A percentile compares a stretch with the other conserved stretches of the same genome.
Conservation (phyloP, 1,140 invertebrate species). For the Anadara kagoshimensis region DNA sequence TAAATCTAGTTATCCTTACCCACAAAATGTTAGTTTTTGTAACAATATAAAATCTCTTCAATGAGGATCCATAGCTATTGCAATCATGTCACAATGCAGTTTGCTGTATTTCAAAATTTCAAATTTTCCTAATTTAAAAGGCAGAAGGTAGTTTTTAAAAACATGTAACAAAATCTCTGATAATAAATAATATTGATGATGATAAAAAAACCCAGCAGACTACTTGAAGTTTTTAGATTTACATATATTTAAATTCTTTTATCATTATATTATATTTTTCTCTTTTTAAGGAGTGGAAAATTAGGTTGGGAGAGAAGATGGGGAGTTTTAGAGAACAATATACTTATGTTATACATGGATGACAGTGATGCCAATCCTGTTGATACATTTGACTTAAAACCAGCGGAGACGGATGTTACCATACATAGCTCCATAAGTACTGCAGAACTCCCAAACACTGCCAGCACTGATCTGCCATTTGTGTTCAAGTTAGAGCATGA, state of each 20-base stretch:
- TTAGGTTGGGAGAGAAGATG: constrained; percentile 81
- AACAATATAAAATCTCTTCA: too few species aligned
- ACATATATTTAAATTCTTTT: neutral
- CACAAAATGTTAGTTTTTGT: too few species aligned
- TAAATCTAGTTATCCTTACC: too few species aligned
- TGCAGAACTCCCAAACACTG: constrained; percentile 78
- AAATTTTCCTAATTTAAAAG: too few species aligned
- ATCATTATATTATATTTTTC: constrained; percentile 11
- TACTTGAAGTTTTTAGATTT: neutral
- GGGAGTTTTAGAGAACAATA: constrained; percentile 77
- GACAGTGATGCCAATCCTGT: constrained; percentile 75
- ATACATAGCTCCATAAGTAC: constrained; percentile 78
- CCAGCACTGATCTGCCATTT: constrained; percentile 80
- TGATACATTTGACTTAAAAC: constrained; percentile 76
- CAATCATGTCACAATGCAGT: too few species aligned
- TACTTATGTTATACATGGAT: constrained; percentile 77
- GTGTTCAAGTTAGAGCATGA: constrained; percentile 80
- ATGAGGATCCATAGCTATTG: too few species aligned
- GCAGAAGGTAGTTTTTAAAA: too few species aligned
- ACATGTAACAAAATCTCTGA: too few species aligned
- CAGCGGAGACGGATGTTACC: constrained; percentile 77
- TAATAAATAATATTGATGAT: too few species aligned
- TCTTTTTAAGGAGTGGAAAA: constrained; percentile 74
- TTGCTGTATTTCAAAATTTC: too few species aligned
- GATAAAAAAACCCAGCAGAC: too few species aligned